Conservation (phyloP, 37 sponge, comb jelly and placozoan species). For the Theonella swinhoei region DNA sequence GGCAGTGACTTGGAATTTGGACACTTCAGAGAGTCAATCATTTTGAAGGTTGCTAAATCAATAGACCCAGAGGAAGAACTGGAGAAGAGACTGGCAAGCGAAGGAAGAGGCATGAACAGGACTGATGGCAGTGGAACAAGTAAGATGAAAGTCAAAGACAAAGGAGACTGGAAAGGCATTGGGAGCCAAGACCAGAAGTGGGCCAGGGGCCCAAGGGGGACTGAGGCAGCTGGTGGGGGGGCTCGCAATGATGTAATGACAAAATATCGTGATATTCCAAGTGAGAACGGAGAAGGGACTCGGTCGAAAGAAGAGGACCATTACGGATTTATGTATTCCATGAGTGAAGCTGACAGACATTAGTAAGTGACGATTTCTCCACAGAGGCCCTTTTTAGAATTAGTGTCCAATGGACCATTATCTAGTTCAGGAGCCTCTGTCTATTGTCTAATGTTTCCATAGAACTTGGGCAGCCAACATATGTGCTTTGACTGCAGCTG, state of each 20-base stretch:
- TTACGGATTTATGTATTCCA: slow-evolving; percentile 66
- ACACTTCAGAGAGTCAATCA: background rate
- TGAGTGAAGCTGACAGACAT: slow-evolving; percentile 31
- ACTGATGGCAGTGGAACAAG: background rate
- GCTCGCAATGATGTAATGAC: background rate
- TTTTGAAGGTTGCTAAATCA: background rate
- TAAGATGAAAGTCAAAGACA: background rate
- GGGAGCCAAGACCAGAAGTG: background rate
- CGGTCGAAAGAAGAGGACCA: slow-evolving; percentile 47
- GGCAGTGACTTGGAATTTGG: no score
- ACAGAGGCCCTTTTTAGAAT: no score
- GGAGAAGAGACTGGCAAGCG: background rate
- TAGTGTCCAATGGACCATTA: no score
- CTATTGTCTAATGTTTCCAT: no score
- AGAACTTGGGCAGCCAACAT: no score
- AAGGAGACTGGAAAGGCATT: background rate
- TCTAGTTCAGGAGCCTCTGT: no score
- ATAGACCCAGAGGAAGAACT: background rate
- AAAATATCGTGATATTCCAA: background rate
- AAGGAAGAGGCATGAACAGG: background rate
- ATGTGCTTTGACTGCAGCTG: no score
- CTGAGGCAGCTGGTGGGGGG: background rate
- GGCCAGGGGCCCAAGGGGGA: background rate
- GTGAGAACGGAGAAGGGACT: slow-evolving; percentile 14
- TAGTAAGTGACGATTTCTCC: slow-evolving; percentile 57